Base-by-base conservation (phyloP, 2,113 vertebrate genomes). In the Eulemur macaco region DNA sequence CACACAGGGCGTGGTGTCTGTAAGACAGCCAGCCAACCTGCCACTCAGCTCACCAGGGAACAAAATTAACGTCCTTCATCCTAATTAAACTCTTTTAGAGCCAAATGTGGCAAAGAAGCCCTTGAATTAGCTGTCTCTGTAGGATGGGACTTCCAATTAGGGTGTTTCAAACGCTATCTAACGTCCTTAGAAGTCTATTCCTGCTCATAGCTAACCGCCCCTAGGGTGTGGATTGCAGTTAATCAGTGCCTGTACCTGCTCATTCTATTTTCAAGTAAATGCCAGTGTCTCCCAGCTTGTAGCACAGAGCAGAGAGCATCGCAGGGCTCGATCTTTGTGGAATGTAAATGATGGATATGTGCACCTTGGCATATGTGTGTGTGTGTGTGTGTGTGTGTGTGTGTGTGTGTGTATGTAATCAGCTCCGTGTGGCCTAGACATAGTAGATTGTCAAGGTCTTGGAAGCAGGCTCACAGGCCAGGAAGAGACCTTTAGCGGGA, bases 341-440 rank as follows among this genome's bases (percentile, higher is more conserved):
- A n/a, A 5, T 1, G n/a, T 47, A 6, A 15, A 20, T 1, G 56
- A 54, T 8, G 39, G 31, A 17, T 63, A 2, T 15, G 14, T 45
- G 29, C 8, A 6, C 27, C 25, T 64, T 1, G 0, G 5, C 5
- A 1, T 45, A 15, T 27, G 42, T 56, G 18, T 25, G 60, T 6
- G 45, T 8, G 23, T 8, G 0, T 8, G 50, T 17, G 1, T 45
- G 21, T 37, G 42, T 56, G 18, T 25, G 60, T 9, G 45, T 8
- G 23, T 8, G 0, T 7, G 18, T n/a, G 37, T 47, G 66, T 58
- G 12, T 13, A 39, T 39, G 10, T 6, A 0, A 8, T 37, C 71
- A 34, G 27, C 60, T 63, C 34, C 45, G 4, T 8, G 13, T 17
- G 14, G 58, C 42, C 60, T 18, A 37, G 29, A 21, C 58, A 1